Conservation (phyloP, 1,140 invertebrate species). For the Zaprionus davidi region DNA sequence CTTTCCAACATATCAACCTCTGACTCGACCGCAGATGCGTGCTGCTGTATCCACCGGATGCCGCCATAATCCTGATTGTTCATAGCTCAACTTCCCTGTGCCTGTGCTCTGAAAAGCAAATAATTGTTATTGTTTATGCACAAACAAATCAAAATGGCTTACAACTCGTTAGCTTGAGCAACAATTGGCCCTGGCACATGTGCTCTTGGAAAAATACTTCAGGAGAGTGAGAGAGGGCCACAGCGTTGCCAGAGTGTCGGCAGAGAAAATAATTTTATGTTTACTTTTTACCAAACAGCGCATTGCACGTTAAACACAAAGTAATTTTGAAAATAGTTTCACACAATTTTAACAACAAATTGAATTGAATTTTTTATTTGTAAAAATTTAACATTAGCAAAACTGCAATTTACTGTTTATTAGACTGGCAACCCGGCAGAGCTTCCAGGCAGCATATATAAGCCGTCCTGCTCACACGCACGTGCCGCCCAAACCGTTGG, state of each 20-base stretch:
- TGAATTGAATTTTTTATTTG: not conserved
- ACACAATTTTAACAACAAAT: not conserved
- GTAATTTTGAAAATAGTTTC: not conserved
- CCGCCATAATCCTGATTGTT: slow-evolving; percentile 73
- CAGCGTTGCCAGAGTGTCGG: slow-evolving; percentile 52
- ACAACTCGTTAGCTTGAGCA: slow-evolving; percentile 49
- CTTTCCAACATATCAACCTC: slow-evolving; percentile 64
- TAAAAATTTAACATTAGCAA: not conserved
- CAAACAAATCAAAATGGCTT: slow-evolving; percentile 31
- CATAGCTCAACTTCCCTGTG: slow-evolving; percentile 61
- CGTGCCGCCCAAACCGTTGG: slow-evolving; percentile 17
- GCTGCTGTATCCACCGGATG: slow-evolving; percentile 81
- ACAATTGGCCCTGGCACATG: slow-evolving; percentile 71
- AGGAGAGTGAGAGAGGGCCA: slow-evolving; percentile 43
- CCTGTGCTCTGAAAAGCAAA: slow-evolving; percentile 24
- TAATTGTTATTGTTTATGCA: slow-evolving; percentile 24
- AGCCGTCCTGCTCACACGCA: slow-evolving; percentile 49
- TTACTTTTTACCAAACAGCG: slow-evolving; percentile 8
- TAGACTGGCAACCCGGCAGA: slow-evolving; percentile 11
- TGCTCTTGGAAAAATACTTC: slow-evolving; percentile 51
- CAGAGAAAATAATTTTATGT: not conserved
- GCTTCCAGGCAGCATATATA: slow-evolving; percentile 45
- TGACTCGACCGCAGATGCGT: slow-evolving; percentile 54
- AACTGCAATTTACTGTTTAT: not conserved
- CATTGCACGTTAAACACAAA: not conserved